Conservation (phyloP, 2,888 invertebrate genomes). For the Pollenia amentaria region DNA sequence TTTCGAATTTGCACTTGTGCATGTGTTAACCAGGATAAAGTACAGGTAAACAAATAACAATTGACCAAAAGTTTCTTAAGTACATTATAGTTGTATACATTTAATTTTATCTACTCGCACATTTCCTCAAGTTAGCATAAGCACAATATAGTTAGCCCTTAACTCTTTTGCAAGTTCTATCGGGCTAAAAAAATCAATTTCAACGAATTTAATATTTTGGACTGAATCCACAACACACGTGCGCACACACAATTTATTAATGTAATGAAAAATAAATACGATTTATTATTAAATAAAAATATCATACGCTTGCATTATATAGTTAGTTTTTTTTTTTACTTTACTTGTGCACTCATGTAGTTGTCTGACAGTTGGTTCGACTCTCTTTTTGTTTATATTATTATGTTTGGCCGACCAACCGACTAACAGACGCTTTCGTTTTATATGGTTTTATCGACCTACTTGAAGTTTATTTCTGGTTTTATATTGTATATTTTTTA, state of each 20-base stretch:
- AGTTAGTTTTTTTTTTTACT: background rate
- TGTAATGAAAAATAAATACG: background rate
- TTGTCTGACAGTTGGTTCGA: background rate
- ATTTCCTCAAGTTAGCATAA: no score
- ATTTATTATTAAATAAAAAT: background rate
- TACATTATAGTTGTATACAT: no score
- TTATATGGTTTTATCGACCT: conserved; percentile 61
- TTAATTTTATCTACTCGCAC: no score
- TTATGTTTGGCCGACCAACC: background rate
- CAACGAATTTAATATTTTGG: no score
- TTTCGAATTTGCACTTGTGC: no score
- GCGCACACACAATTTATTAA: conserved; percentile 13
- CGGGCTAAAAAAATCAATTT: no score
- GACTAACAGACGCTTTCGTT: conserved; percentile 15
- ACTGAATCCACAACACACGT: conserved; percentile 4
- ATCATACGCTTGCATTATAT: conserved; percentile 18
- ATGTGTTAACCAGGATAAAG: no score
- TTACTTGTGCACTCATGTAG: background rate
- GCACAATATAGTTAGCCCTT: no score
- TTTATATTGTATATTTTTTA: conserved; percentile 24
- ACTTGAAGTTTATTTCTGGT: conserved; percentile 71
- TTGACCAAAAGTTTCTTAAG: no score
- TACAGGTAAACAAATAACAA: no score
- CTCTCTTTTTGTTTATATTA: background rate
- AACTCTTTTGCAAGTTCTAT: no score